phyloP scores from a whole-genome alignment of 2,888 invertebrate species.

The Macrosiphum euphorbiae region DNA sequence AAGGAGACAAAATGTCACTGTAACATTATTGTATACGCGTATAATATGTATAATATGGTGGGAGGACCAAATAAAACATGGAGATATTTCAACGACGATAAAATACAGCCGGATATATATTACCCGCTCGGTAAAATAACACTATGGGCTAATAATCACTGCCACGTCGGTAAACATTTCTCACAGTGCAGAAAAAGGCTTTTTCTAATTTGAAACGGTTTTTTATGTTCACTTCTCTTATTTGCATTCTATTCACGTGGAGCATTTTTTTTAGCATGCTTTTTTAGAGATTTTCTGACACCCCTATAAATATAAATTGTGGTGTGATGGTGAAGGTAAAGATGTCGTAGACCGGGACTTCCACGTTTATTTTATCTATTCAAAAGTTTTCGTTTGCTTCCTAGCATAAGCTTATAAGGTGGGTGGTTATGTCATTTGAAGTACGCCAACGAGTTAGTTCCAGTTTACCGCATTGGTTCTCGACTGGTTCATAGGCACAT shows the following conservation, averaged over 20 bases:
- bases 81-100: neutral
- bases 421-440: neutral
- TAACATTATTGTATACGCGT: neutral
- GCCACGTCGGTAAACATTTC: neutral
- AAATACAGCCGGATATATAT: neutral
- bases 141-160: constrained; percentile 2
- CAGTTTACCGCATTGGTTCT: no score
- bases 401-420: neutral
- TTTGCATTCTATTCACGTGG: neutral
- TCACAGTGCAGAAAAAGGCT: neutral
- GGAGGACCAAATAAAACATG: neutral
- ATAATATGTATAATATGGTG: neutral
- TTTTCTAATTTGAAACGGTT: neutral
- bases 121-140: neutral
- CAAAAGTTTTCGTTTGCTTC: neutral
- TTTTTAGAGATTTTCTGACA: neutral
- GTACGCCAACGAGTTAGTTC: no score
- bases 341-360: neutral
- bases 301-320: neutral
- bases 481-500: no score
- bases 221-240: neutral
- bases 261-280: neutral
- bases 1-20: neutral
- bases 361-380: neutral
- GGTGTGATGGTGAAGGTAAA: neutral